Evolutionary conservation across 2,888 invertebrate genomes (phyloP).

Genomic region (Strigamia crassipes): DNA sequence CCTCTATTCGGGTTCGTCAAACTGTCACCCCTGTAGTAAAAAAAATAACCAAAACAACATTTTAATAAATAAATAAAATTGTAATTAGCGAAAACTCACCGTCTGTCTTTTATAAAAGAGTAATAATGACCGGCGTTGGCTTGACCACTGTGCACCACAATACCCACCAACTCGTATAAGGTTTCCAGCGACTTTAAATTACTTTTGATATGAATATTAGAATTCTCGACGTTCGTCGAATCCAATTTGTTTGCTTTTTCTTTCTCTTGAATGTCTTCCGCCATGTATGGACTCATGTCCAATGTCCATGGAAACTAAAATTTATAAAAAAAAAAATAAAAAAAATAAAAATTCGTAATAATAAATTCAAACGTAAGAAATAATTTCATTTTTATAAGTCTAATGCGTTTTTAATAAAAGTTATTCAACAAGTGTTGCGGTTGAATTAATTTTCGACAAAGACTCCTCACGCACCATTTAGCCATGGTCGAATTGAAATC

Average conservation of each 20-base stretch:
- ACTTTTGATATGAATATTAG: constrained; percentile 44
- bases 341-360: constrained; percentile 31
- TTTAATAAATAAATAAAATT: background rate
- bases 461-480: background rate
- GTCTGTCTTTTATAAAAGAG: constrained; percentile 60
- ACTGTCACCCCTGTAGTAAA: constrained; percentile 56
- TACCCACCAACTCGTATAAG: constrained; percentile 62
- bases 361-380: background rate
- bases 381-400: background rate
- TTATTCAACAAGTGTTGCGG: background rate
- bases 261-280: constrained; percentile 59
- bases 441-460: background rate
- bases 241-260: constrained; percentile 49
- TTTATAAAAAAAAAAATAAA: constrained; percentile 47
- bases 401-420: background rate
- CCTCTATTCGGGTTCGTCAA: constrained; percentile 59
- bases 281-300: constrained; percentile 63
- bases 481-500: background rate
- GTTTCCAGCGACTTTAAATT: constrained; percentile 47
- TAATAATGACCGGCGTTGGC: constrained; percentile 65
- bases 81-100: constrained; percentile 50
- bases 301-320: constrained; percentile 62
- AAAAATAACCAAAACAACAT: constrained; percentile 43
- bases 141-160: constrained; percentile 64
- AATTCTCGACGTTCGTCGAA: constrained; percentile 46